A percentile compares a stretch with the other conserved stretches of the same genome.
Evolutionary conservation across 2,113 vertebrate species (phyloP).

Genomic region (Anguilla rostrata): DNA sequence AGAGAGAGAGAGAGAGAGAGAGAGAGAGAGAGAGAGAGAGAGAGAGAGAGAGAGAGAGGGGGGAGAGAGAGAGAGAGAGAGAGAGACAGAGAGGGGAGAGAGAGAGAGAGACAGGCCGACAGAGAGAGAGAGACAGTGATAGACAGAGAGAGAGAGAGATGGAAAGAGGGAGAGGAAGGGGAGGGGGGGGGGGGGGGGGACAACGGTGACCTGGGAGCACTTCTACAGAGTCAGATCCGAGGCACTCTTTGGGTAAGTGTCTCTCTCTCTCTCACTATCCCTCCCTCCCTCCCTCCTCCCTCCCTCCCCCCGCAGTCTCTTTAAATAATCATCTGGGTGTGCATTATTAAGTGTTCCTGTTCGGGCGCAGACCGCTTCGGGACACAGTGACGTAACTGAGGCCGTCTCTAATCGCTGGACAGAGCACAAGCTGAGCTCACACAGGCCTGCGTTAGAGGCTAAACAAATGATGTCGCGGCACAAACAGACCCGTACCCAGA

Average conservation of each 20-base stretch:
- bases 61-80: background rate
- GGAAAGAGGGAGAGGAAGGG: too few species aligned
- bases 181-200: too few species aligned
- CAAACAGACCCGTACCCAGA: background rate
- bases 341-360: conserved; percentile 5
- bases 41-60: background rate
- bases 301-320: background rate
- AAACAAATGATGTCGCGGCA: background rate
- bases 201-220: background rate
- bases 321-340: conserved; percentile 14
- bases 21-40: background rate
- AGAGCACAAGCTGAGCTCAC: background rate
- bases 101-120: too few species aligned
- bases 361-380: background rate
- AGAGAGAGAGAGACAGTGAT: background rate
- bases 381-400: background rate
- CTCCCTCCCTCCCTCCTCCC: background rate
- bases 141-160: too few species aligned
- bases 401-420: background rate
- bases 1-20: background rate
- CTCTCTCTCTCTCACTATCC: background rate
- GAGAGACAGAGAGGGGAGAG: background rate
- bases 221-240: too few species aligned
- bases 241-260: too few species aligned
- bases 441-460: background rate